Conservation (phyloP, 2,113 vertebrate genomes). For the Saccopteryx bilineata region DNA sequence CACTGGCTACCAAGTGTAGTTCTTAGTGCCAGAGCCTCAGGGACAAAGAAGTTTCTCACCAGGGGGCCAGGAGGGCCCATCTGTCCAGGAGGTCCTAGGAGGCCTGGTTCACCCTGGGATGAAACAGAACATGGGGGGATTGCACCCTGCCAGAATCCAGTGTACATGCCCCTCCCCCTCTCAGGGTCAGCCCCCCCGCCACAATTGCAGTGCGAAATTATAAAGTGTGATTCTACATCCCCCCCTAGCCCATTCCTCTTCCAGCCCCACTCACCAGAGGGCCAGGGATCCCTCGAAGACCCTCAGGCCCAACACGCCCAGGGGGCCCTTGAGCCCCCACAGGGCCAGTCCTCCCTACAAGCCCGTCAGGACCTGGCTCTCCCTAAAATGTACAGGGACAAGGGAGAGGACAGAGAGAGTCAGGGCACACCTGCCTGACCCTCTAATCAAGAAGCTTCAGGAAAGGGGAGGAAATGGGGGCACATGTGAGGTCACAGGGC, state of each 20-base stretch:
- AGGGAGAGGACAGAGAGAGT: background rate
- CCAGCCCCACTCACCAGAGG: constrained; percentile 89
- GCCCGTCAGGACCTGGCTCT: constrained; percentile 88
- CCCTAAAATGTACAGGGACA: constrained; percentile 86
- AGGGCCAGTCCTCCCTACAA: constrained; percentile 91
- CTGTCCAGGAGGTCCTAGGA: constrained; percentile 93
- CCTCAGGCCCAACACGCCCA: constrained; percentile 91
- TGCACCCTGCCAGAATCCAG: background rate
- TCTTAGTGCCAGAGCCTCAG: background rate
- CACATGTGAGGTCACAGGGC: background rate
- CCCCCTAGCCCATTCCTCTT: fast-evolving
- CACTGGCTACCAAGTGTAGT: background rate
- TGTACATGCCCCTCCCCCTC: fast-evolving
- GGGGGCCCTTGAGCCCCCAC: constrained; percentile 92
- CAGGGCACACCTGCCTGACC: background rate
- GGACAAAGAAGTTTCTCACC: constrained; percentile 87
- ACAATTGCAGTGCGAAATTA: background rate
- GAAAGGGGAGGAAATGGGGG: fast-evolving
- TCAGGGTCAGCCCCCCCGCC: background rate
- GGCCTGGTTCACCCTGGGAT: constrained; percentile 93
- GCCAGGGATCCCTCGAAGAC: constrained; percentile 94
- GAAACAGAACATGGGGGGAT: background rate
- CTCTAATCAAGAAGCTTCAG: background rate
- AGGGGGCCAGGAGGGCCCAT: constrained; percentile 94
- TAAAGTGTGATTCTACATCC: fast-evolving